Percentiles rank a stretch among this genome's conserved stretches.
phyloP scores from a whole-genome alignment of 2,113 vertebrate genomes.

The Acrocephalus kingi region DNA sequence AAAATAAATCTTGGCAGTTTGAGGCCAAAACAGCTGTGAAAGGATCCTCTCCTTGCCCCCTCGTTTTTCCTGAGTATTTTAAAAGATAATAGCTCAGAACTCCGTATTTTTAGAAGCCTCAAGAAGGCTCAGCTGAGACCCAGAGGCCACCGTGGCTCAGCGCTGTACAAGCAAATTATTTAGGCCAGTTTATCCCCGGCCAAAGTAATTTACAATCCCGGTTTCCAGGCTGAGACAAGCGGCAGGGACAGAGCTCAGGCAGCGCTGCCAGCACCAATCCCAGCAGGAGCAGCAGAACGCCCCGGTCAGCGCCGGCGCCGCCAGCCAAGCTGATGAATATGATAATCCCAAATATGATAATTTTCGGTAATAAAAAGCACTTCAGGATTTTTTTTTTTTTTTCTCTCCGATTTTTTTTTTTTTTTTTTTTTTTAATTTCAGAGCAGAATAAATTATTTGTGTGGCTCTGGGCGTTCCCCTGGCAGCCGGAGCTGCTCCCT shows the following conservation, averaged over 20 bases:
- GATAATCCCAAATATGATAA: neutral
- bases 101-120: neutral
- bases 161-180: neutral
- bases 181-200: neutral
- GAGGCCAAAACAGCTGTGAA: neutral
- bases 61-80: neutral
- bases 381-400: neutral
- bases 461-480: neutral
- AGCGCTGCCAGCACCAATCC: neutral
- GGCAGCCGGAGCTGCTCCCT: neutral
- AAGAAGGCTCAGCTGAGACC: neutral
- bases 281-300: neutral
- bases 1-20: neutral
- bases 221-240: neutral
- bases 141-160: neutral
- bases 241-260: neutral
- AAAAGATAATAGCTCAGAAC: neutral
- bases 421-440: accelerated
- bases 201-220: neutral
- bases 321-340: neutral
- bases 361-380: neutral
- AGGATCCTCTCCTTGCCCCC: neutral
- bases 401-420: no score
- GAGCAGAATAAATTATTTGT: neutral
- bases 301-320: neutral